Conservation (phyloP, 2,113 vertebrate genomes). For the Vidua chalybeata region DNA sequence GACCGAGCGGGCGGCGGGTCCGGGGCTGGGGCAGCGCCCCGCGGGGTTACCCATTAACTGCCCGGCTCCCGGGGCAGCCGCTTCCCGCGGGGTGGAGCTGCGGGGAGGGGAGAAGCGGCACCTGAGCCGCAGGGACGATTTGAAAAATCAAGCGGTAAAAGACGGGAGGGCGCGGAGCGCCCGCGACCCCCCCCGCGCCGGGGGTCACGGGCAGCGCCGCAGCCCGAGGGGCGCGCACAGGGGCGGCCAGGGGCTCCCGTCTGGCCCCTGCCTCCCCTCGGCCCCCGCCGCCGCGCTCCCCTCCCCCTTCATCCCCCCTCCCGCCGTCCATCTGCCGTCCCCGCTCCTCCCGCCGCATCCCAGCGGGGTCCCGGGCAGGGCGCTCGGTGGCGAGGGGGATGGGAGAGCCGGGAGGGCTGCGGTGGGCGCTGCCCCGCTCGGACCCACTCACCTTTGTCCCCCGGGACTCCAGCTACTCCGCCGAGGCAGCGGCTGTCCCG, state of each 20-base stretch:
- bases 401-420: neutral
- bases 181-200: neutral
- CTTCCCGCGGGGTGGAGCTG: neutral
- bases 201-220: neutral
- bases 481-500: neutral
- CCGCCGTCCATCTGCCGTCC: neutral
- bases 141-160: slow-evolving; percentile 17
- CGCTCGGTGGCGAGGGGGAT: neutral
- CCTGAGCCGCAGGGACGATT: neutral
- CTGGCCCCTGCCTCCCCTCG: neutral
- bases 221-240: neutral
- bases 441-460: neutral
- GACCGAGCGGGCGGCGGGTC: neutral
- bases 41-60: neutral
- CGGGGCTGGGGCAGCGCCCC: neutral
- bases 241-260: neutral
- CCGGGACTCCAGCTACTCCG: neutral
- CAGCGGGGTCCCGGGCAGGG: neutral
- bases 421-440: neutral
- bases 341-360: neutral
- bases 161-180: neutral
- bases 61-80: neutral
- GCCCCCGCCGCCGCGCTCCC: neutral
- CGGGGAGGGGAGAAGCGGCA: slow-evolving; percentile 10
- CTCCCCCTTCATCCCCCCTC: neutral